Base-by-base conservation (phyloP, 2,888 invertebrate species). In the Caenorhabditis angaria region DNA sequence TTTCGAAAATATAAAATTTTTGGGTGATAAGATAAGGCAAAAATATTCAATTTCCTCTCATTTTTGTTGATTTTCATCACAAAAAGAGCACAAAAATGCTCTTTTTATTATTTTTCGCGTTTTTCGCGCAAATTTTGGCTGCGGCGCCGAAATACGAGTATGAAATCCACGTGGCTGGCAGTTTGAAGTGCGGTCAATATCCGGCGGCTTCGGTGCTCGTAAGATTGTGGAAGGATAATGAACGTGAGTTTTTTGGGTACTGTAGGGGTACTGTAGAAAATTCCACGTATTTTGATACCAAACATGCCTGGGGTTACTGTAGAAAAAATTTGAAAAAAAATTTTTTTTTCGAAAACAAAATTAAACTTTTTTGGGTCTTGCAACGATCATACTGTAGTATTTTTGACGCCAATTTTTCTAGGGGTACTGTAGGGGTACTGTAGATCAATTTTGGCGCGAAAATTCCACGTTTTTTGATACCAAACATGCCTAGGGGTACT, bases 121-220 rank as follows among this genome's bases (percentile, higher is more conserved):
- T 41, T 41, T 41, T 41, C 41, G 41, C n/a, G n/a, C n/a, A 18
- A 3, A 14, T 12, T 14, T 41, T 41, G 10, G 14, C 41, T 12
- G 41, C 41, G 41, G 41, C 18, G 6, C 8, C 14, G 12, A 2
- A 10, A 10, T 32, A 10, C 29, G 24, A 35, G 14, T 57, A n/a
- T 25, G 57, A 57, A 14, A 12, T 57, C 2, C 6, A 10, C n/a
- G 71, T 58, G 3, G 60, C 61, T 53, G 72, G 72, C 24, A 32
- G 61, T 28, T 55, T 72, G 10, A 61, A 59, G 20, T 73, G 73
- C 57, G 73, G 59, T 20, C 65, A 69, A 48, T 73, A 56, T 51
- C 65, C 68, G 3, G 73, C 73, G 24, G 65, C 73, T 3, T 50
- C 68, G 10, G 73, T 73, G 12, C 60, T 53, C 6, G 68, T 73